A percentile compares a stretch with the other conserved stretches of the same genome.
These are phyloP conservation scores for Stenolophus ochropezus DNA, from an alignment of 2,888 invertebrate species.

Conservation along the genomic window DNA sequence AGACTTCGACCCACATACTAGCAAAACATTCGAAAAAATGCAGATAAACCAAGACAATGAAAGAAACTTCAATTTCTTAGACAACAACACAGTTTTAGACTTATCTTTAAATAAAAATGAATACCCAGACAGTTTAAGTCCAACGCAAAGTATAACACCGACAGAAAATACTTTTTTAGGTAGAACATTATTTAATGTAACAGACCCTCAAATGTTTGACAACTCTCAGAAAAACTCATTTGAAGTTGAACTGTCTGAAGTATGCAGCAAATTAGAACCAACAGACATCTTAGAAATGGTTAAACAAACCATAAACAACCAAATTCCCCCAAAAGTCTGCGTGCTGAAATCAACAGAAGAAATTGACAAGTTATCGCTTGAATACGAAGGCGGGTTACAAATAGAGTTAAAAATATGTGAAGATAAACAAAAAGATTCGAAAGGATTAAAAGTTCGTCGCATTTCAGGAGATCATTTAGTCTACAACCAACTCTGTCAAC, in stretches of 20 bases:
- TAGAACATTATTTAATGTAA: slow-evolving; percentile 35
- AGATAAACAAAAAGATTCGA: slow-evolving; percentile 80
- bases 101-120: slow-evolving; percentile 7
- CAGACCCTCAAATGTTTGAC: slow-evolving; percentile 19
- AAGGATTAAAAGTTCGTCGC: slow-evolving; percentile 88
- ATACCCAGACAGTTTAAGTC: slow-evolving; percentile 30
- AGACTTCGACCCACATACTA: slow-evolving; percentile 64
- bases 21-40: slow-evolving; percentile 68
- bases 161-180: slow-evolving; percentile 71
- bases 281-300: slow-evolving; percentile 87
- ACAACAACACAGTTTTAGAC: slow-evolving; percentile 45
- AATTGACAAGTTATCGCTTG: slow-evolving; percentile 69
- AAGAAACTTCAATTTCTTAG: slow-evolving; percentile 42
- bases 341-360: slow-evolving; percentile 73
- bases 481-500: slow-evolving; percentile 91
- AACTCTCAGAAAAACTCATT: slow-evolving; percentile 72
- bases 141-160: slow-evolving; percentile 26
- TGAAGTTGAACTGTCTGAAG: slow-evolving; percentile 86
- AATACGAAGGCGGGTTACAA: slow-evolving; percentile 83
- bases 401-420: slow-evolving; percentile 89
- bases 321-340: slow-evolving; percentile 83
- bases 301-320: slow-evolving; percentile 86
- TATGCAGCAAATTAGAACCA: slow-evolving; percentile 86
- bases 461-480: slow-evolving; percentile 92
- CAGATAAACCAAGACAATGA: slow-evolving; percentile 67